Base-by-base conservation (phyloP, 2,888 invertebrate genomes). In the Eilema depressum region DNA sequence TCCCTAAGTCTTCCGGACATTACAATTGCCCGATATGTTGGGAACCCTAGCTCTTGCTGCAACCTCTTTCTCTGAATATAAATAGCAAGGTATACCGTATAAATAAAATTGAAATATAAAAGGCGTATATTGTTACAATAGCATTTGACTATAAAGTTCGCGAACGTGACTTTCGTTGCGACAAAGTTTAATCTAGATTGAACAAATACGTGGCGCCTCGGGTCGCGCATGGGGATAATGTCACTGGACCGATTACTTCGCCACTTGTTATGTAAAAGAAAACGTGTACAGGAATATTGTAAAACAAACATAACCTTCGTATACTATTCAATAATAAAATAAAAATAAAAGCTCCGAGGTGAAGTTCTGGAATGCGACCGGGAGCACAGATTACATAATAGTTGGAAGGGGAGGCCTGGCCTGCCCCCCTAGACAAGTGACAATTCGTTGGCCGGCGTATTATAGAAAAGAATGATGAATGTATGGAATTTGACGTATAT, bases 161-260 rank as follows among this genome's bases (percentile, higher is more conserved):
- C 26, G 47, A 68, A 68, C 71, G 68, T 71, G 71, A 71, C 70
- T 70, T 60, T 47, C 3, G 37, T 63, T 63, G 23, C 66, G 63
- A 71, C 71, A 71, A 71, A 63, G 25, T 53, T 63, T n/a, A 47
- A 70, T 63, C 30, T 20, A 47, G 23, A 65, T 61, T 26, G 47
- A 53, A 33, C 53, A 65, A 69, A 69, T 68, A 69, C 59, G 2
- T 12, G 53, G 33, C 60, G 66, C 65, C 61, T 41, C 12, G 37
- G 14, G 47, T 10, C n/a, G 11, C 23, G 17, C 20, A 20, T 41
- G 41, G 12, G 20, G 7, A 47, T 4, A 47, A 20, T 47, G 20
- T 20, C 47, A 47, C 47, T 47, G 47, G 47, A 20, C 20, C 41
- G 11, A 37, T 37, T 37, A 37, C 33, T 37, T 37, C 12, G 11